These are phyloP conservation scores for Eremobia ochroleuca DNA, from an alignment of 2,888 invertebrate genomes.

Conservation along the genomic window DNA sequence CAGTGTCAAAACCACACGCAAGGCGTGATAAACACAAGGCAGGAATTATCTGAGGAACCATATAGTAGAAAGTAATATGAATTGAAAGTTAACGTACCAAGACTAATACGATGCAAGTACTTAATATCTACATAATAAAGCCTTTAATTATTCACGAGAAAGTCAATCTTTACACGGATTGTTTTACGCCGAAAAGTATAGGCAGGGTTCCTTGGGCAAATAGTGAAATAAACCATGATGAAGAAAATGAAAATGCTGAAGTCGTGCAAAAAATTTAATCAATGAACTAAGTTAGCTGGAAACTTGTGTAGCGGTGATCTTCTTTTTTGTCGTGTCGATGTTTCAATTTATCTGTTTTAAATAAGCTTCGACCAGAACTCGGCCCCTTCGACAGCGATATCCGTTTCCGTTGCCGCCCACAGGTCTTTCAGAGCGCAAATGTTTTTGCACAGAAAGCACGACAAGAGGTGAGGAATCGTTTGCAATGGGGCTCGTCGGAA, in stretches of 20 bases:
- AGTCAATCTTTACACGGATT: slow-evolving; percentile 60
- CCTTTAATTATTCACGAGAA: slow-evolving; percentile 62
- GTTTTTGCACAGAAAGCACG: neutral
- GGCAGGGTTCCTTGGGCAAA: slow-evolving; percentile 45
- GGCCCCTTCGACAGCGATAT: no score
- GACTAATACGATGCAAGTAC: slow-evolving; percentile 47
- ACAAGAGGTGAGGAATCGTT: neutral
- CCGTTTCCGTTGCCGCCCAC: no score
- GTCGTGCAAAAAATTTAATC: neutral
- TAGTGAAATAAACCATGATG: neutral
- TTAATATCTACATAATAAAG: slow-evolving; percentile 57
- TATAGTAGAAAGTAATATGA: slow-evolving; percentile 63
- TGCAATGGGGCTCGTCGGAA: neutral
- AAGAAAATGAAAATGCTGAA: neutral
- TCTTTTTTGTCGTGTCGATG: no score
- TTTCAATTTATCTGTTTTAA: no score
- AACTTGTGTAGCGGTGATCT: no score
- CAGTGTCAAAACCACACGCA: slow-evolving; percentile 21
- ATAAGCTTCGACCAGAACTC: no score
- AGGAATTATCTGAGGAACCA: neutral
- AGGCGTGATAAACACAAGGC: slow-evolving; percentile 39
- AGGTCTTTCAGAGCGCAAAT: neutral
- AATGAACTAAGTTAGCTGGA: neutral
- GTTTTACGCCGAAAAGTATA: slow-evolving; percentile 30
- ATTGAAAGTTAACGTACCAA: slow-evolving; percentile 65